Conservation (phyloP, 2,888 invertebrate genomes). For the Sarcophaga caerulescens region DNA sequence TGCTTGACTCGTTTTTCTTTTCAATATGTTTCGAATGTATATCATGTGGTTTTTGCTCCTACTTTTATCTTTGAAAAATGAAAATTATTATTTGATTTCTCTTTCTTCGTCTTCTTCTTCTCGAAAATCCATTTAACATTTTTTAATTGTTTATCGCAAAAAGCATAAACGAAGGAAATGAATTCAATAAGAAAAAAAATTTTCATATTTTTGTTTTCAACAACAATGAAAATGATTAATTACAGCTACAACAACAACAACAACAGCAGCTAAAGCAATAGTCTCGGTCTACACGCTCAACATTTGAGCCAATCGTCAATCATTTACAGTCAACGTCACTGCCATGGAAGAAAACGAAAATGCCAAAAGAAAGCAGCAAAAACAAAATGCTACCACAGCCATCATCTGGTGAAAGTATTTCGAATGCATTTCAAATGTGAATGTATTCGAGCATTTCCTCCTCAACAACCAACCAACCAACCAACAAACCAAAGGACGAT, state of each 20-base stretch:
- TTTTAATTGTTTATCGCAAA: slow-evolving; percentile 12
- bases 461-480: not conserved
- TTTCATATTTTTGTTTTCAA: slow-evolving; percentile 16
- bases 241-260: slow-evolving; percentile 21
- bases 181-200: slow-evolving; percentile 32
- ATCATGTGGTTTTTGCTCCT: not conserved
- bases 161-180: not conserved
- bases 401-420: not conserved
- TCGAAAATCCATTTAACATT: slow-evolving; percentile 16
- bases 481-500: not conserved
- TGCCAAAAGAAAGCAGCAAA: too few relatives aligned
- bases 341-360: not conserved
- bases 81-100: not conserved
- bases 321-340: not conserved
- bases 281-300: not conserved
- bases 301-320: not conserved
- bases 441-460: not conserved
- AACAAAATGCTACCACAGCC: not conserved
- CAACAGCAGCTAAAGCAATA: slow-evolving; percentile 23
- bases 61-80: not conserved
- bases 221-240: slow-evolving; percentile 61
- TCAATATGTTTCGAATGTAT: not conserved
- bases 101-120: too few relatives aligned
- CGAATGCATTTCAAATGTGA: not conserved
- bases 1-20: not conserved